phyloP scores from a whole-genome alignment of 2,888 invertebrate genomes.

The Stomorhina lunata region DNA sequence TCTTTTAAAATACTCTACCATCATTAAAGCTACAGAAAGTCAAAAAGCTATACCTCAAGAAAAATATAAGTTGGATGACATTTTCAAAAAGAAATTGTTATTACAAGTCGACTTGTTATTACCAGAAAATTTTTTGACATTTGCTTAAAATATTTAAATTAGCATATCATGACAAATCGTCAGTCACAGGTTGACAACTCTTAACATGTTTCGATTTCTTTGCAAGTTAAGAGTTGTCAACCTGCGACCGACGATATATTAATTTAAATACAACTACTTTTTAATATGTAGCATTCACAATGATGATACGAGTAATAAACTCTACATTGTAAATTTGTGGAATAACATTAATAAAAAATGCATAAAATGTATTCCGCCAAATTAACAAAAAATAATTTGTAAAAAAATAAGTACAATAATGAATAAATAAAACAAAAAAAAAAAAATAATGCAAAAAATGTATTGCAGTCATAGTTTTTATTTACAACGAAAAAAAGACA shows the following conservation, averaged over 20 bases:
- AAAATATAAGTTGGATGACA: too few relatives aligned
- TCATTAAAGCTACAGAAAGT: neutral
- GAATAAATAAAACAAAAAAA: neutral
- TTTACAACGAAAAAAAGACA: conserved; percentile 13
- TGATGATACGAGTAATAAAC: neutral
- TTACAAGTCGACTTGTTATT: too few relatives aligned
- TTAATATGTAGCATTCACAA: neutral
- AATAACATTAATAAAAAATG: neutral
- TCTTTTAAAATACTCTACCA: neutral
- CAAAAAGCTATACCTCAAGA: too few relatives aligned
- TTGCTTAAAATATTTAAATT: neutral
- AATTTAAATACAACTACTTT: too few relatives aligned
- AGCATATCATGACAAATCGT: too few relatives aligned
- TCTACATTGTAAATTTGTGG: neutral
- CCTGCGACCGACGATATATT: too few relatives aligned
- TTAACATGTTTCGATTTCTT: too few relatives aligned
- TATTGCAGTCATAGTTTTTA: conserved; percentile 15
- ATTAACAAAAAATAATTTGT: neutral
- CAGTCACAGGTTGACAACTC: too few relatives aligned
- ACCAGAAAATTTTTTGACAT: too few relatives aligned
- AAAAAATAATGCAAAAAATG: too few relatives aligned
- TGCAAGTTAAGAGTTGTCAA: too few relatives aligned
- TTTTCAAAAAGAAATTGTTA: too few relatives aligned
- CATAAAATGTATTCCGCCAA: neutral
- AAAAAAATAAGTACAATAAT: conserved; percentile 11